These are phyloP conservation scores for Tinea trinotella DNA, from an alignment of 2,888 invertebrate species.

Conservation along the genomic window DNA sequence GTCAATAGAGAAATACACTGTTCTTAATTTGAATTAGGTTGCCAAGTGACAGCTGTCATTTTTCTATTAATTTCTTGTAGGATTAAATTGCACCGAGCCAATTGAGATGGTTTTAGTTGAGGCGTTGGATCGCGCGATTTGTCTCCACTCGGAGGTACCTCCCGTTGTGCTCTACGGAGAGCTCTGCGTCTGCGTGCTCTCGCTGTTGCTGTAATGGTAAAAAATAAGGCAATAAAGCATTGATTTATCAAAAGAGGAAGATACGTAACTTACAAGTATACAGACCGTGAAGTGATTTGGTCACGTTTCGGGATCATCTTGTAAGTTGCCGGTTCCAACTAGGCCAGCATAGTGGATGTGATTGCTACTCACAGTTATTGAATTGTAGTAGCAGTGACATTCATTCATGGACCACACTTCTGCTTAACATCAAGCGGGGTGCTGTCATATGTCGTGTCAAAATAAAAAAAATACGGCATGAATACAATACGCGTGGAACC, in stretches of 20 bases:
- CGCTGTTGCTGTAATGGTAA: constrained; percentile 38
- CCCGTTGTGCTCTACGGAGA: constrained; percentile 41
- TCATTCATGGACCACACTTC: too few species aligned
- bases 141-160: constrained; percentile 31
- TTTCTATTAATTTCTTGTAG: constrained; percentile 86
- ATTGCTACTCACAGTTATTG: too few species aligned
- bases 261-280: neutral
- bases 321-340: too few species aligned
- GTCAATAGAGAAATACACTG: neutral
- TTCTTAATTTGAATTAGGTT: constrained; percentile 43
- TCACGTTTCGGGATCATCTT: too few species aligned
- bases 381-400: too few species aligned
- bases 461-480: too few species aligned
- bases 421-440: too few species aligned
- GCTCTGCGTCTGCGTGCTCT: constrained; percentile 45
- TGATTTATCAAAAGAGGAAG: neutral
- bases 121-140: constrained; percentile 54
- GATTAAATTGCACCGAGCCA: constrained; percentile 80
- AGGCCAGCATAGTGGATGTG: neutral
- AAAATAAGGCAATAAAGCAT: too few species aligned
- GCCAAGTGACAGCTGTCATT: constrained; percentile 81
- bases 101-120: constrained; percentile 74
- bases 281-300: too few species aligned
- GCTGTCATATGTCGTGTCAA: too few species aligned
- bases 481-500: too few species aligned